phyloP scores from a whole-genome alignment of 2,888 invertebrate genomes.

The Oxyteleia sp. region DNA sequence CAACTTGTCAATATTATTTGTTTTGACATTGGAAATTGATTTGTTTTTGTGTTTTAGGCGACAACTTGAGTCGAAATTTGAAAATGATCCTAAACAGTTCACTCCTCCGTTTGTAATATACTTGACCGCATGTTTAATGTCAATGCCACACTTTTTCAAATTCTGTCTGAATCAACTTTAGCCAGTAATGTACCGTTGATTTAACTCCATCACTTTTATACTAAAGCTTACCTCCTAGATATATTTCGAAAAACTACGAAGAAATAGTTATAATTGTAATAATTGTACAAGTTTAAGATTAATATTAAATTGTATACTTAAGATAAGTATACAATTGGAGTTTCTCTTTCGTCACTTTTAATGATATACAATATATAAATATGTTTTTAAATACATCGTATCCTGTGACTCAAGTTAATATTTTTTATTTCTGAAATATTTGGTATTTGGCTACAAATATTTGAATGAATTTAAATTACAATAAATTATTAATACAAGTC shows the following conservation, averaged over 20 bases:
- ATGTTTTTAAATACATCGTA: too few species aligned
- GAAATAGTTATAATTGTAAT: too few species aligned
- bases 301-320: too few species aligned
- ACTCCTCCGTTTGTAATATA: conserved; percentile 20
- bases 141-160: conserved; percentile 2
- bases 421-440: too few species aligned
- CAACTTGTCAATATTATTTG: neutral
- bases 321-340: too few species aligned
- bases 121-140: conserved; percentile 51
- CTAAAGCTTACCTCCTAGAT: conserved; percentile 10
- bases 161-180: conserved; percentile 10
- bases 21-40: neutral
- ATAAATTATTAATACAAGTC: too few species aligned
- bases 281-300: too few species aligned
- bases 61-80: conserved; percentile 61
- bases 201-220: conserved; percentile 12
- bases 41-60: conserved; percentile 50
- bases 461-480: too few species aligned
- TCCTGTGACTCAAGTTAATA: too few species aligned
- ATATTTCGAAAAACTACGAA: conserved; percentile 1
- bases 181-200: conserved; percentile 6
- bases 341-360: too few species aligned
- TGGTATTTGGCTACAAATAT: too few species aligned
- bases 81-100: conserved; percentile 69
- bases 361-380: too few species aligned